Evolutionary conservation across 2,797 vertebrate species (phyloP).

Genomic region (Ciconia nigra): DNA sequence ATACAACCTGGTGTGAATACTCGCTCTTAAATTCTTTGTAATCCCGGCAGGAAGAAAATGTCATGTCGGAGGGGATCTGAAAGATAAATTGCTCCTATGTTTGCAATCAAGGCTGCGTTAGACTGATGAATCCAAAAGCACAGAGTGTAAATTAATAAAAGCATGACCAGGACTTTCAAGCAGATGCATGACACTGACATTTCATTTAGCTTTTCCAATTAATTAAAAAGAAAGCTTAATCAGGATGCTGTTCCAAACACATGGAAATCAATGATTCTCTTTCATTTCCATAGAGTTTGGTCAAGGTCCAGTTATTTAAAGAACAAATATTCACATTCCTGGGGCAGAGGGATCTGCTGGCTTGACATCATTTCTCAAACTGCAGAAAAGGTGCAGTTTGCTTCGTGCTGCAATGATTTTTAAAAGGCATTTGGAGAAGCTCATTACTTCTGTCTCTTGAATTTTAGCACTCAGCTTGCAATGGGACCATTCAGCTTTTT

Average conservation of each 20-base stretch:
- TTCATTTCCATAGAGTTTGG: background rate
- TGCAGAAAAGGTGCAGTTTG: background rate
- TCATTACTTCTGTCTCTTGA: background rate
- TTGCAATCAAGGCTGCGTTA: slow-evolving; percentile 27
- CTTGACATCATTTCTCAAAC: background rate
- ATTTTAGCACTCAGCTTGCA: background rate
- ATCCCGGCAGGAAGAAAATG: slow-evolving; percentile 46
- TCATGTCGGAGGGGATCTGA: background rate
- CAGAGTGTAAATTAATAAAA: slow-evolving; percentile 21
- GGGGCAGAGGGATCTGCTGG: background rate
- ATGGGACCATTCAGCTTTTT: background rate
- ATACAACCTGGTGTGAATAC: slow-evolving; percentile 9
- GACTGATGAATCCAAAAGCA: background rate
- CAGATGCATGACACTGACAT: background rate
- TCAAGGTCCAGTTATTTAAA: background rate
- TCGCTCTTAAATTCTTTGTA: background rate
- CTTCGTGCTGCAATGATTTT: background rate
- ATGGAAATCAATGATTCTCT: background rate
- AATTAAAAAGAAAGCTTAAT: background rate
- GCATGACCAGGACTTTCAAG: background rate
- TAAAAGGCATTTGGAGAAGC: background rate
- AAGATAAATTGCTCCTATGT: slow-evolving; percentile 7
- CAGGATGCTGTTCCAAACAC: background rate
- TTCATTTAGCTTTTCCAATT: background rate
- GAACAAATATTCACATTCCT: slow-evolving; percentile 14